Percentiles rank a stretch among this genome's conserved stretches.
Evolutionary conservation across 2,888 invertebrate genomes (phyloP).

Genomic region (Yponomeuta cagnagella): DNA sequence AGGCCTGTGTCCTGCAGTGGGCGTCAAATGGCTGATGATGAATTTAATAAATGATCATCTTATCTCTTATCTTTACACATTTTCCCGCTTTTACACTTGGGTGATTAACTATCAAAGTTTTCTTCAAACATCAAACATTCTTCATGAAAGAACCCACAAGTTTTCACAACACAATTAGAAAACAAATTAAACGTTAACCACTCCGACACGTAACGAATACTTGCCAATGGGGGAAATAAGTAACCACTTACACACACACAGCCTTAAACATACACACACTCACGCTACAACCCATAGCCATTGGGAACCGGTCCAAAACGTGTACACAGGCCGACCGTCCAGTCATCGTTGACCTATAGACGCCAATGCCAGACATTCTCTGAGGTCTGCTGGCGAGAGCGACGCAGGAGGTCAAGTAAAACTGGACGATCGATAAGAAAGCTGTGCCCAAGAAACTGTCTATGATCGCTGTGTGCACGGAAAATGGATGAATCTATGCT

Average conservation of each 20-base stretch:
- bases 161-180: slow-evolving; percentile 4
- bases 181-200: slow-evolving; percentile 5
- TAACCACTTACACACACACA: slow-evolving; percentile 2
- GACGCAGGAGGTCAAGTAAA: neutral
- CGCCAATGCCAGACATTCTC: neutral
- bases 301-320: slow-evolving; percentile 10
- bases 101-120: too few species aligned
- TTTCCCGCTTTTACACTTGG: too few species aligned
- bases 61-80: too few species aligned
- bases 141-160: too few species aligned
- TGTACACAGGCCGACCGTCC: slow-evolving; percentile 4
- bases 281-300: neutral
- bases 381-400: neutral
- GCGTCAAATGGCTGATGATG: too few species aligned
- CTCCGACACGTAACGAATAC: slow-evolving; percentile 3
- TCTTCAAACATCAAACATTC: too few species aligned
- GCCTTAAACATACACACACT: neutral
- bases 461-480: slow-evolving; percentile 13
- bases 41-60: too few species aligned
- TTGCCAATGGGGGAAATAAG: slow-evolving; percentile 3
- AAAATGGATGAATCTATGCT: slow-evolving; percentile 7
- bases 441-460: slow-evolving; percentile 8
- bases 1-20: too few species aligned
- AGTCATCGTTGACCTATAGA: neutral
- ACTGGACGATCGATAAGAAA: slow-evolving; percentile 12